A percentile compares a stretch with the other conserved stretches of the same genome.
phyloP scores from a whole-genome alignment of 2,113 vertebrate species.

The Anthoscopus minutus region DNA sequence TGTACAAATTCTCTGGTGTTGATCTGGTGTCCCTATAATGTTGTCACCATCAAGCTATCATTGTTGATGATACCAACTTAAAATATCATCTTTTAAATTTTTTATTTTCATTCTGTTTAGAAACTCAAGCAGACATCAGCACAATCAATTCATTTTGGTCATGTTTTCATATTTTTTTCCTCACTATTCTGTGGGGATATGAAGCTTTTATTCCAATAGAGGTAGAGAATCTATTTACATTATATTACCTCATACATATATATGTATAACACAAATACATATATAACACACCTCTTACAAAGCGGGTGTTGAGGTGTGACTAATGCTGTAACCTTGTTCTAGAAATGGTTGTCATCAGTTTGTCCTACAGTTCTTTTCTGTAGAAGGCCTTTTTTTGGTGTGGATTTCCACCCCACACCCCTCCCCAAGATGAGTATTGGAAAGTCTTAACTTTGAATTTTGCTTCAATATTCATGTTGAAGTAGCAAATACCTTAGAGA shows the following conservation, averaged over 20 bases:
- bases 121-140: neutral
- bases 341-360: neutral
- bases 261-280: too few relatives aligned
- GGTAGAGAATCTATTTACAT: neutral
- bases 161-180: neutral
- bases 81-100: neutral
- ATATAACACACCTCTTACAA: too few relatives aligned
- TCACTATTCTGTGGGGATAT: neutral
- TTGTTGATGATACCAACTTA: neutral
- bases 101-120: neutral
- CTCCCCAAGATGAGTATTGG: neutral
- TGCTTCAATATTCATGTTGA: neutral
- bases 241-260: too few relatives aligned
- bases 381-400: neutral
- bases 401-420: accelerated
- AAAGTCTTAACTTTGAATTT: neutral
- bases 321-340: neutral
- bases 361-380: neutral
- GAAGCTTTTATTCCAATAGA: neutral
- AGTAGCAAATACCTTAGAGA: neutral
- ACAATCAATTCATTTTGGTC: neutral
- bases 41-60: neutral
- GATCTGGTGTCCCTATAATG: neutral
- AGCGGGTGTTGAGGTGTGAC: neutral
- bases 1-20: neutral